A percentile compares a stretch with the other conserved stretches of the same genome.
These are phyloP conservation scores for Lycaena phlaeas DNA, from an alignment of 2,888 invertebrate species.

Conservation along the genomic window DNA sequence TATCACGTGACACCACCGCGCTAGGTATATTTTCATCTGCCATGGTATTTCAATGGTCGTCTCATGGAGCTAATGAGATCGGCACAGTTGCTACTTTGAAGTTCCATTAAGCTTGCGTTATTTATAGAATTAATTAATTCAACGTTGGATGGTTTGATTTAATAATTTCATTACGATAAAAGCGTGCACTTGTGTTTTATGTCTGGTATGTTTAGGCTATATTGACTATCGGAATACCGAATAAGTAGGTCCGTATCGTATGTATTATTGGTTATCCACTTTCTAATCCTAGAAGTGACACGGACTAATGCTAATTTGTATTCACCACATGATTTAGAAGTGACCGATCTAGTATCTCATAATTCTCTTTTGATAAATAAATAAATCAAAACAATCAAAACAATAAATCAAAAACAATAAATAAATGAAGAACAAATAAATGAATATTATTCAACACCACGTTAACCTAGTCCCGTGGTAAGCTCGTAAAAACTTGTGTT, in stretches of 20 bases:
- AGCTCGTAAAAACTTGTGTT: too few species aligned
- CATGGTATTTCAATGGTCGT: conserved; percentile 1
- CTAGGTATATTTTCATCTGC: conserved; percentile 11
- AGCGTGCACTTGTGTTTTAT: too few species aligned
- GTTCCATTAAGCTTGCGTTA: conserved; percentile 9
- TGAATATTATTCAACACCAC: too few species aligned
- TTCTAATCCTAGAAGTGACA: conserved; percentile 1
- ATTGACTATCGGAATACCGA: too few species aligned
- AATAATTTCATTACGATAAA: too few species aligned
- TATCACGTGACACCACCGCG: background rate
- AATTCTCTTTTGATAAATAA: too few species aligned
- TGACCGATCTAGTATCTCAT: background rate
- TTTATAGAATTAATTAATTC: conserved; percentile 10
- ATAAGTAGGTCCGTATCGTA: too few species aligned
- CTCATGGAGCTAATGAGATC: conserved; percentile 19
- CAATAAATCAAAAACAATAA: too few species aligned
- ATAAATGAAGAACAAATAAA: too few species aligned
- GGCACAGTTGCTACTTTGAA: conserved; percentile 12
- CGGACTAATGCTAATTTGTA: background rate
- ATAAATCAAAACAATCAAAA: too few species aligned
- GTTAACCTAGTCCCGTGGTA: too few species aligned
- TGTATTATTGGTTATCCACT: background rate
- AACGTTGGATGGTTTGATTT: background rate
- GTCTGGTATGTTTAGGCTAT: too few species aligned
- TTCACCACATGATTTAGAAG: background rate